These are phyloP conservation scores for Craniophora ligustri DNA, from an alignment of 2,888 invertebrate species.

Conservation along the genomic window DNA sequence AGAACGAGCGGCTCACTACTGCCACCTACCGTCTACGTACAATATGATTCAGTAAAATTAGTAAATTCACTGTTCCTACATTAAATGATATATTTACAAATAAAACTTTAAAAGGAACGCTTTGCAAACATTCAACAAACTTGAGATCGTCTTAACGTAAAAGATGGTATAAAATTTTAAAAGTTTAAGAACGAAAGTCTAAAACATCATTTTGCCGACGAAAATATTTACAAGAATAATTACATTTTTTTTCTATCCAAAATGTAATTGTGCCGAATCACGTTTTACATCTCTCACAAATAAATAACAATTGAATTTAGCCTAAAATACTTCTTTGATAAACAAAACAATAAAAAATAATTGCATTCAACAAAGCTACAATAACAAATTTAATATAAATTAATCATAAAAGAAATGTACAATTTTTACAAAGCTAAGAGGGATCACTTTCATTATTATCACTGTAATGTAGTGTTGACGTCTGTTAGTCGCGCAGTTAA, in stretches of 20 bases:
- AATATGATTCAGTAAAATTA: slow-evolving; percentile 80
- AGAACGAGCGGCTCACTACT: slow-evolving; percentile 57
- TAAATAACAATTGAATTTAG: slow-evolving; percentile 89
- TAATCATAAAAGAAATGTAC: slow-evolving; percentile 87
- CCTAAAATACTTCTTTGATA: slow-evolving; percentile 87
- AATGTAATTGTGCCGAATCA: slow-evolving; percentile 81
- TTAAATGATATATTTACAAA: slow-evolving; percentile 86
- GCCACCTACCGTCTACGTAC: slow-evolving; percentile 71
- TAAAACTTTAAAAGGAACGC: slow-evolving; percentile 89
- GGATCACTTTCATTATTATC: slow-evolving; percentile 84
- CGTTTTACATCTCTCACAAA: slow-evolving; percentile 85
- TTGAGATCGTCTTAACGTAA: slow-evolving; percentile 89
- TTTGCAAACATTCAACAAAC: slow-evolving; percentile 89
- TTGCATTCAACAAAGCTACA: slow-evolving; percentile 88
- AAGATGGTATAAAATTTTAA: slow-evolving; percentile 85
- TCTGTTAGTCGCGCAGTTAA: slow-evolving; percentile 62
- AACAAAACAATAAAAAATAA: slow-evolving; percentile 89
- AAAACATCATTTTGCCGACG: slow-evolving; percentile 75
- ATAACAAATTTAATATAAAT: slow-evolving; percentile 89
- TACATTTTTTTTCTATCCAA: slow-evolving; percentile 62
- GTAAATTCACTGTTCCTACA: slow-evolving; percentile 86
- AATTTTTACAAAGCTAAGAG: slow-evolving; percentile 85
- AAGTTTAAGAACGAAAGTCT: slow-evolving; percentile 83
- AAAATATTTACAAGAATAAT: slow-evolving; percentile 82
- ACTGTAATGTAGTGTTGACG: slow-evolving; percentile 73